Conservation (phyloP, 2,888 invertebrate genomes). For the Scaptomyza polygonia region DNA sequence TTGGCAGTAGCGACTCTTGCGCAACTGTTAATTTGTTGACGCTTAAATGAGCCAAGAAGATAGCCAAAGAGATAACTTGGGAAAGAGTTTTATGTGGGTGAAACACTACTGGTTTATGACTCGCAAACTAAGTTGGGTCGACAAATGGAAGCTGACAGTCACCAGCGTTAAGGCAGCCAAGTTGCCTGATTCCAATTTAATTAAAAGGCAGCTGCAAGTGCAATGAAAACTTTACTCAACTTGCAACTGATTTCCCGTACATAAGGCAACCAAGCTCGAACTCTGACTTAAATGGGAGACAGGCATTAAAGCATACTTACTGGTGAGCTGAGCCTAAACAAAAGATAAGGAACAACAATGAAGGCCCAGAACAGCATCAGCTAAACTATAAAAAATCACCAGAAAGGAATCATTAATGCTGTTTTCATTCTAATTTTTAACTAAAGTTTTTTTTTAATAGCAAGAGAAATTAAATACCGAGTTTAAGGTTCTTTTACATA, state of each 20-base stretch:
- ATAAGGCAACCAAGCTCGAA: constrained; percentile 17
- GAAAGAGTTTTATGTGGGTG: background rate
- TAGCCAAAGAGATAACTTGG: constrained; percentile 10
- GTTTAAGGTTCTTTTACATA: no score
- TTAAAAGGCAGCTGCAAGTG: constrained; percentile 60
- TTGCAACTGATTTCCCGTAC: constrained; percentile 20
- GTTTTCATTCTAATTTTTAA: no score
- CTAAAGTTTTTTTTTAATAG: no score
- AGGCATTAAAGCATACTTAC: background rate
- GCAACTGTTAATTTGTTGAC: constrained; percentile 56
- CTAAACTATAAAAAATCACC: constrained; percentile 4
- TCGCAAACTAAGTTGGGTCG: constrained; percentile 12
- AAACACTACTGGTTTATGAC: background rate
- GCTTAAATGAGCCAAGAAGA: constrained; percentile 67
- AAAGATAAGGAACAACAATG: constrained; percentile 8
- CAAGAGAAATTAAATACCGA: no score
- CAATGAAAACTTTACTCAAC: constrained; percentile 39
- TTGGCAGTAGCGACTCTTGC: constrained; percentile 42
- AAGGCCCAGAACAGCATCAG: background rate
- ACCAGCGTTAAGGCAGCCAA: constrained; percentile 26
- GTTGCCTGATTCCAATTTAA: constrained; percentile 63
- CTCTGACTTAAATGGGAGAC: background rate
- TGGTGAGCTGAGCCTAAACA: constrained; percentile 2
- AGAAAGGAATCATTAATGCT: no score
- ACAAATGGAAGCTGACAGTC: constrained; percentile 44